Base-by-base conservation (phyloP, 2,113 vertebrate genomes). In the Nothobranchius furzeri region DNA sequence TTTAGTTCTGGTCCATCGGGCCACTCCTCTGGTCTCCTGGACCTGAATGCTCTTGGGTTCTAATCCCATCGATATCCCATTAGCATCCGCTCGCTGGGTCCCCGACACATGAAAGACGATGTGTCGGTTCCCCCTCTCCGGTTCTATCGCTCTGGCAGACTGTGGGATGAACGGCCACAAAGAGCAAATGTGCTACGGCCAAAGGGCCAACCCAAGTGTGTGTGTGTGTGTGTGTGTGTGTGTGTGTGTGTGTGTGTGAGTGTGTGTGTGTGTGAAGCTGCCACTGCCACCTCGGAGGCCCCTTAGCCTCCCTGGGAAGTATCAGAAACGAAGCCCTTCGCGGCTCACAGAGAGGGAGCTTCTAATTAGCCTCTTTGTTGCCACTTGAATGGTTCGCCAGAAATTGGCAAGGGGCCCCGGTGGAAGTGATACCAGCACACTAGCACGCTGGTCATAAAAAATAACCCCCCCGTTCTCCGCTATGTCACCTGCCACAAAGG, bases 291-390 rank as follows among this genome's bases (percentile, higher is more conserved):
- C 87, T 85, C 79, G 58, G 87, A 86, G 86, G 87, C 88, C 85
- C 84, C 89, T 74, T 43, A 79, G 90, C 89, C 89, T 89, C 90
- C 90, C 88, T 90, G 88, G 92, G 90, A 92, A 93, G 91, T 92
- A 91, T 90, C 92, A 90, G 90, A 57, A 83, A 64, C 88, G 24
- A 11, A 85, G 65, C 83, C 83, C 80, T 90, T 81, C 65, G 73
- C 79, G 11, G 83, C 87, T 92, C 89, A 90, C 75, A 87, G 85
- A 56, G 65, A 86, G 67, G 86, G 87, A 88, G 90, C 85, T 87
- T 89, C 90, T 94, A 90, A 89, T 93, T 93, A 92, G 89, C 90
- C 90, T 89, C 89, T 95, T 93, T 85, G 89, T 92, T 91, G 91
- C 81, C 64, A 83, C 88, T 87, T 88, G 90, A 90, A 85, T 62